phyloP scores from a whole-genome alignment of 2,113 vertebrate species.

The Nicator chloris region DNA sequence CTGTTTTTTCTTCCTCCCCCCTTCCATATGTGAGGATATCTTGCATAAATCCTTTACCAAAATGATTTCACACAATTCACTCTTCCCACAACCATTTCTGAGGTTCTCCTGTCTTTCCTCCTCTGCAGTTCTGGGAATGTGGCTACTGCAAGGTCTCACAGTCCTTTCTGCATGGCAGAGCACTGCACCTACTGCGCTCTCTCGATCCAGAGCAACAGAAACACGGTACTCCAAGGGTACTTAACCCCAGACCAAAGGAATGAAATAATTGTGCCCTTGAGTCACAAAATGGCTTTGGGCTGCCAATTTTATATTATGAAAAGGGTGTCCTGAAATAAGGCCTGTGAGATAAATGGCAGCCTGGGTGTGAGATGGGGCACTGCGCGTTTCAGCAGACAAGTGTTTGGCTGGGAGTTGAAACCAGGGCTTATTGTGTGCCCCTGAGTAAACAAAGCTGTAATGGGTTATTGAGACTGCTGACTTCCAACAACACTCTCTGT shows the following conservation, averaged over 20 bases:
- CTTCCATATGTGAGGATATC: not conserved
- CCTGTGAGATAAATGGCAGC: not conserved
- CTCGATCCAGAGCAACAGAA: not conserved
- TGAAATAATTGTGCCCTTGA: not conserved
- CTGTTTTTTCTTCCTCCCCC: not conserved
- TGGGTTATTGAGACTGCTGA: conserved; percentile 19
- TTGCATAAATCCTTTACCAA: not conserved
- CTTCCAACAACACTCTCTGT: conserved; percentile 18
- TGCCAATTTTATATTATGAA: not conserved
- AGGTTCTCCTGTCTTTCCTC: not conserved
- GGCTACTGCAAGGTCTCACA: not conserved
- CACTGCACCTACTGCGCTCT: not conserved
- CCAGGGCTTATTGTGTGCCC: not conserved
- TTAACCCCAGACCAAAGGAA: not conserved
- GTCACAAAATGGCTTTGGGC: not conserved
- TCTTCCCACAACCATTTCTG: not conserved
- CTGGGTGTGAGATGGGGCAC: not conserved
- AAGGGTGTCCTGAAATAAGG: not conserved
- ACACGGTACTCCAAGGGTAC: not conserved
- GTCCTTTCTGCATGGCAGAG: not conserved
- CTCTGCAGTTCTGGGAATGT: not conserved
- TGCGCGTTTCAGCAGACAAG: not conserved
- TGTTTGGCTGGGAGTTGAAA: not conserved
- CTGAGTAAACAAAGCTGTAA: conserved; percentile 28
- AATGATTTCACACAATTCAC: not conserved